phyloP scores from a whole-genome alignment of 2,888 invertebrate species.

The Gibbula magus region DNA sequence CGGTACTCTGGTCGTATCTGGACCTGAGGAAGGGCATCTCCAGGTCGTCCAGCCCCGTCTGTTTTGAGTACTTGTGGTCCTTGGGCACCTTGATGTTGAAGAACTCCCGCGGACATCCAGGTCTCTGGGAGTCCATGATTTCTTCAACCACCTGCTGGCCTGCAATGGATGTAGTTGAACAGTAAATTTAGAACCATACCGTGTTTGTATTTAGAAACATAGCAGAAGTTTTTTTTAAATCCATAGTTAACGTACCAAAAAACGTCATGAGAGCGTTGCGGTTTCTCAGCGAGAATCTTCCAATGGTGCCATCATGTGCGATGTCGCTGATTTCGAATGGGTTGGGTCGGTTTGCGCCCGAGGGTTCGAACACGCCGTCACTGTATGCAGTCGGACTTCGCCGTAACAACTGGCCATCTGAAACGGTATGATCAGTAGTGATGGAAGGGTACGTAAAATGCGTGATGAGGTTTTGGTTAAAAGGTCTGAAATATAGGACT shows the following conservation, averaged over 20 bases:
- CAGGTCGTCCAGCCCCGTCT: conserved; percentile 54
- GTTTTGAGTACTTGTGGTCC: conserved; percentile 74
- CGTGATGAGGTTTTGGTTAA: too few species aligned
- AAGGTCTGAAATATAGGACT: too few species aligned
- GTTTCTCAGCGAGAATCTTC: conserved; percentile 76
- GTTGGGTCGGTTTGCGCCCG: conserved; percentile 77
- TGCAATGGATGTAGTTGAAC: conserved; percentile 49
- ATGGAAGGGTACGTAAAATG: too few species aligned
- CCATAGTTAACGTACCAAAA: conserved; percentile 79
- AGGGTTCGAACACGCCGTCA: conserved; percentile 79
- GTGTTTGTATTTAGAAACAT: too few species aligned
- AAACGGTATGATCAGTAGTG: neutral
- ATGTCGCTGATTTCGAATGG: conserved; percentile 78
- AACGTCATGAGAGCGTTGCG: conserved; percentile 80
- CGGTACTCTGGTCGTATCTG: conserved; percentile 78
- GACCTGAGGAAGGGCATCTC: conserved; percentile 79
- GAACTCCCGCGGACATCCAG: conserved; percentile 81
- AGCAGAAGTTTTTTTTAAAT: too few species aligned
- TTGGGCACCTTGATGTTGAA: conserved; percentile 79
- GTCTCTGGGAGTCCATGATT: conserved; percentile 79
- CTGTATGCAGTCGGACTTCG: conserved; percentile 78
- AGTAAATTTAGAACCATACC: too few species aligned
- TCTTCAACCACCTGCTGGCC: conserved; percentile 82
- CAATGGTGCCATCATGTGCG: conserved; percentile 51
- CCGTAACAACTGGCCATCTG: conserved; percentile 79